These are phyloP conservation scores for Lasioglossum malachurum DNA, from an alignment of 2,888 invertebrate genomes.

Conservation along the genomic window DNA sequence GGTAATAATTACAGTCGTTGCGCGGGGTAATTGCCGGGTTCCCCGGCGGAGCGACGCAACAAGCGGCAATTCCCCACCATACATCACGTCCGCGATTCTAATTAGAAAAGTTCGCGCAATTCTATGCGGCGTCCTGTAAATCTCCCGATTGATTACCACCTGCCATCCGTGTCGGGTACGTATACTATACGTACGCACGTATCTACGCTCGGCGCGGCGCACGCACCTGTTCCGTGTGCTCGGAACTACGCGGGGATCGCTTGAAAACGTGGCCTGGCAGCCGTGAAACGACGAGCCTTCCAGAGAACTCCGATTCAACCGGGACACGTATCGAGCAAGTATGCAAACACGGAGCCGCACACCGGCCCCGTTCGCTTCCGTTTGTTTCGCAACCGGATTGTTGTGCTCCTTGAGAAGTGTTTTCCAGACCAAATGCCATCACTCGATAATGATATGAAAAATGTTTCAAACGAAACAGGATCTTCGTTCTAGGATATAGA, in stretches of 20 bases:
- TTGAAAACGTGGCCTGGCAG: constrained; percentile 16
- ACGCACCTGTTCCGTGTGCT: constrained; percentile 26
- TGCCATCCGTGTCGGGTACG: constrained; percentile 66
- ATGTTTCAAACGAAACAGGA: too few species aligned
- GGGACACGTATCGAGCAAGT: neutral
- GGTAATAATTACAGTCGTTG: constrained; percentile 22
- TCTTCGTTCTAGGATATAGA: too few species aligned
- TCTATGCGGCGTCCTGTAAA: constrained; percentile 75
- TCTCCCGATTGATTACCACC: constrained; percentile 80
- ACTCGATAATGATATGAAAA: too few species aligned
- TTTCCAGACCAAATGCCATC: too few species aligned
- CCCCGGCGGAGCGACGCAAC: constrained; percentile 18
- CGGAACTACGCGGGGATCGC: constrained; percentile 18
- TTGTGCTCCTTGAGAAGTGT: neutral
- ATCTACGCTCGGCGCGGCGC: constrained; percentile 18
- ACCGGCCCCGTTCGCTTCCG: neutral
- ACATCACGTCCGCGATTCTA: constrained; percentile 29
- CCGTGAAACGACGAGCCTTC: constrained; percentile 4
- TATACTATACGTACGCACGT: neutral
- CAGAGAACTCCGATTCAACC: neutral
- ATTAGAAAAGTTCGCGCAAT: constrained; percentile 56
- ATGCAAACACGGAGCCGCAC: neutral
- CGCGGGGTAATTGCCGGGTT: constrained; percentile 33
- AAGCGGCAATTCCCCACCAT: constrained; percentile 5
- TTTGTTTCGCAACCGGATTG: constrained; percentile 9